Base-by-base conservation (phyloP, 2,113 vertebrate genomes). In the Oxyura jamaicensis region DNA sequence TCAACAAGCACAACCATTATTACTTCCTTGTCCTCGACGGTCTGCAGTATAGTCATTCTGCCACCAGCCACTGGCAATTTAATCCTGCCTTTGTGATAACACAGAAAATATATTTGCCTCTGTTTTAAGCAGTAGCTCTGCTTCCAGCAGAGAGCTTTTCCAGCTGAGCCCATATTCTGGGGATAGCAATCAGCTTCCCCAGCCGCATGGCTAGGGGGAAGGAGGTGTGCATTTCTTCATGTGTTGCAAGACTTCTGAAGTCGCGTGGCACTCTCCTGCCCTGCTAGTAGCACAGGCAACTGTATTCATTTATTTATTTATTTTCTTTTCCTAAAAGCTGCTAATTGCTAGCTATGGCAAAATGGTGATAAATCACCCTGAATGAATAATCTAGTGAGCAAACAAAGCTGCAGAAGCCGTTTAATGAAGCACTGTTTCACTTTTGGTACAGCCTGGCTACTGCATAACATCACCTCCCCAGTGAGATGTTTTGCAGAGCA, bases 401-500 rank as follows among this genome's bases (percentile, higher is more conserved):
- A 93, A 96, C 66, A 95, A 95, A 95, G 66, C 77, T 87, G 83
- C 39, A 82, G 81, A 91, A 59, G 85, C 81, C 74, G 74, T 74
- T 93, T 94, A 96, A 95, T 89, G 92, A 93, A 94, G 90, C 69
- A 84, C 86, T 88, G 62, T n/a, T 62, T 91, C 83, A 75, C 76
- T 95, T 92, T 75, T 58, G 77, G 88, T 93, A 69, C 66, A 95
- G 91, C 86, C 94, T 55, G 88, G 71, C 74, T 78, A 89, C 81
- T 93, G 91, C 91, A 69, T 82, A 96, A 76, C 91, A 89, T 79
- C 74, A 42, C 67, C 78, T 96, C 89, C 92, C 96, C 78, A 52
- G 91, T 48, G 86, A 85, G 86, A 73, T 46, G 55, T 76, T 94
- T 79, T 92, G 94, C 91, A 89, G 83, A 84, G 92, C 0, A 3